Percentiles rank a stretch among this genome's conserved stretches.
These are phyloP conservation scores for Onychostruthus taczanowskii DNA, from an alignment of 2,113 vertebrate species.

Conservation along the genomic window DNA sequence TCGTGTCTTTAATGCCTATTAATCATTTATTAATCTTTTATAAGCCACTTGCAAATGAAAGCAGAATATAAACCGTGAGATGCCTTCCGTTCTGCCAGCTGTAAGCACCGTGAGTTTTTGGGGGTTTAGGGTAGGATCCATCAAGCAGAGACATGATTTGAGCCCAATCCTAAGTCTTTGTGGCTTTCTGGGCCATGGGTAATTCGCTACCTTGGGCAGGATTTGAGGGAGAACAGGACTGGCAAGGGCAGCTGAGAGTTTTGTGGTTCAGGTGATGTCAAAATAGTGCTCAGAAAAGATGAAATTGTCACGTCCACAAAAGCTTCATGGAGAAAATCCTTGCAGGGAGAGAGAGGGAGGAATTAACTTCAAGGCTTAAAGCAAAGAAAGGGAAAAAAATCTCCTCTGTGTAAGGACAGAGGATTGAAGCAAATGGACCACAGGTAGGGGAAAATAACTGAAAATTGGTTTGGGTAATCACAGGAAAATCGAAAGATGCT, in stretches of 20 bases:
- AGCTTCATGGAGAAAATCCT: conserved; percentile 45
- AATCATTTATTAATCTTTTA: conserved; percentile 62
- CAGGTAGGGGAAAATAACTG: conserved; percentile 34
- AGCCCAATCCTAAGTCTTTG: neutral
- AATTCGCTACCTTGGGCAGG: neutral
- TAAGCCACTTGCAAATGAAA: conserved; percentile 52
- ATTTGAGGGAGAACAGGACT: neutral
- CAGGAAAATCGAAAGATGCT: conserved; percentile 32
- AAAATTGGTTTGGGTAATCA: conserved; percentile 23
- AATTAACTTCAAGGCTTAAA: conserved; percentile 60
- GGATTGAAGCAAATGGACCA: conserved; percentile 34
- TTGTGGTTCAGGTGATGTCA: conserved; percentile 3
- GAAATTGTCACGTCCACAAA: conserved; percentile 46
- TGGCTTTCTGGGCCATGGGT: neutral
- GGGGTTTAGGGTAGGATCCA: neutral
- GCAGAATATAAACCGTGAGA: neutral
- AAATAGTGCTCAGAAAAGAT: neutral
- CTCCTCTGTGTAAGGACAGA: neutral
- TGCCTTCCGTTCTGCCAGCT: neutral
- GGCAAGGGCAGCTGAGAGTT: neutral
- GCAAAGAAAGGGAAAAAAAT: neutral
- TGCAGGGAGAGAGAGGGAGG: neutral
- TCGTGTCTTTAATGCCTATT: conserved; percentile 27
- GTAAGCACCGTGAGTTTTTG: fast-evolving
- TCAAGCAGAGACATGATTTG: neutral